Percentiles rank a stretch among this genome's conserved stretches.
These are phyloP conservation scores for Papilio helenus DNA, from an alignment of 1,140 invertebrate species.

Conservation along the genomic window DNA sequence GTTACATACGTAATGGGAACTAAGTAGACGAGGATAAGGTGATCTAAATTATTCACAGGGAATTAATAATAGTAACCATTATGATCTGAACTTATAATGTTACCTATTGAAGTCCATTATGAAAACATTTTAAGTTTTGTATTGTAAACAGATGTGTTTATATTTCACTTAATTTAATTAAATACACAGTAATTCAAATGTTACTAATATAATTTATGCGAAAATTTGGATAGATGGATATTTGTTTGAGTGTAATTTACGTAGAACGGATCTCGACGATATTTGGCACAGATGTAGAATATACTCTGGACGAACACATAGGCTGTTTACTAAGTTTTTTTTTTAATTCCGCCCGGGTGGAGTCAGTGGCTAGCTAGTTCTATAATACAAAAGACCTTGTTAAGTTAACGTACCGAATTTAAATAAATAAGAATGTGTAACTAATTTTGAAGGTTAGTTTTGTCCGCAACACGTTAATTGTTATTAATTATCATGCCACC, in stretches of 20 bases:
- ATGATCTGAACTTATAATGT: background rate
- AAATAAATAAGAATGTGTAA: background rate
- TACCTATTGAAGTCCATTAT: background rate
- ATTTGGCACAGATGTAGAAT: too few relatives aligned
- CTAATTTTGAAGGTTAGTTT: slow-evolving; percentile 1
- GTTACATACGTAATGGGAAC: background rate
- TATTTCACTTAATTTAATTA: too few relatives aligned
- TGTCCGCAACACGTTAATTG: background rate
- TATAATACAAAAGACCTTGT: background rate
- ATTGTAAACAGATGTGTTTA: background rate
- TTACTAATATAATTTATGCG: too few relatives aligned
- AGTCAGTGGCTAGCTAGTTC: too few relatives aligned
- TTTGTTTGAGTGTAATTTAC: too few relatives aligned
- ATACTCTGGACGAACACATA: too few relatives aligned
- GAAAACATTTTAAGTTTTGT: background rate
- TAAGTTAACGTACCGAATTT: background rate
- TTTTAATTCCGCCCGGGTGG: too few relatives aligned
- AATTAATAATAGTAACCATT: background rate
- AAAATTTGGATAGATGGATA: too few relatives aligned
- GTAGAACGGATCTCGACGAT: too few relatives aligned
- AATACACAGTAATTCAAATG: too few relatives aligned
- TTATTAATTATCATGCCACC: background rate
- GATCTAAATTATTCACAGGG: background rate
- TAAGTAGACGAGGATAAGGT: background rate
- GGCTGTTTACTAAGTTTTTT: too few relatives aligned